A percentile compares a stretch with the other conserved stretches of the same genome.
phyloP scores from a whole-genome alignment of 2,888 invertebrate species.

The Peribatodes rhomboidaria region DNA sequence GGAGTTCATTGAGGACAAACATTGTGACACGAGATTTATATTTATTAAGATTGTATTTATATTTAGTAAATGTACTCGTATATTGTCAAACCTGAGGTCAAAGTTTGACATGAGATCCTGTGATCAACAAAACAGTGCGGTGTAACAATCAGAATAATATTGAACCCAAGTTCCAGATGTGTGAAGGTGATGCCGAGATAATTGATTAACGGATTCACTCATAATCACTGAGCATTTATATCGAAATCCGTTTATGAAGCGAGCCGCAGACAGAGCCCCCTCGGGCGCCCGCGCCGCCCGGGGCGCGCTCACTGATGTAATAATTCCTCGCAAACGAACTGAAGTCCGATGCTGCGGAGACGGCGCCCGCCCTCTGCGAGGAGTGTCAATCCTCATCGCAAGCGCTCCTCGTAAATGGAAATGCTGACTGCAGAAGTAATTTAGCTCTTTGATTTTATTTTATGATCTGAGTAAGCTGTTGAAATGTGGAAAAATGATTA shows the following conservation, averaged over 20 bases:
- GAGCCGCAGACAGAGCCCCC: conserved; percentile 26
- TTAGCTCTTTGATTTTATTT: neutral
- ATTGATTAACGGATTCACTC: conserved; percentile 3
- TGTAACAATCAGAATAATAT: too few species aligned
- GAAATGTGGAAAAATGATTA: neutral
- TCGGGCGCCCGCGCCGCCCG: conserved; percentile 13
- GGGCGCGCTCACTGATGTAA: conserved; percentile 51
- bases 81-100: too few species aligned
- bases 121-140: too few species aligned
- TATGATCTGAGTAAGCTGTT: neutral
- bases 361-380: conserved; percentile 33
- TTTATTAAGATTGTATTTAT: too few species aligned
- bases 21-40: too few species aligned
- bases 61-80: too few species aligned
- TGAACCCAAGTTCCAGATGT: too few species aligned
- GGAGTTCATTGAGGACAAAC: too few species aligned
- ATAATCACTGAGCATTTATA: conserved; percentile 8
- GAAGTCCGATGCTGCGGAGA: conserved; percentile 28
- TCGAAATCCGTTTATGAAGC: conserved; percentile 10
- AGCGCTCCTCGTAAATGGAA: conserved; percentile 15
- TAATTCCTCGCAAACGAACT: conserved; percentile 55
- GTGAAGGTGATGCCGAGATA: neutral
- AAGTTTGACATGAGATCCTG: too few species aligned
- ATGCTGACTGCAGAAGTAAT: conserved; percentile 1
- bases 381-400: conserved; percentile 30